Conservation (phyloP, 2,797 vertebrate species). For the Galaxias olidus region DNA sequence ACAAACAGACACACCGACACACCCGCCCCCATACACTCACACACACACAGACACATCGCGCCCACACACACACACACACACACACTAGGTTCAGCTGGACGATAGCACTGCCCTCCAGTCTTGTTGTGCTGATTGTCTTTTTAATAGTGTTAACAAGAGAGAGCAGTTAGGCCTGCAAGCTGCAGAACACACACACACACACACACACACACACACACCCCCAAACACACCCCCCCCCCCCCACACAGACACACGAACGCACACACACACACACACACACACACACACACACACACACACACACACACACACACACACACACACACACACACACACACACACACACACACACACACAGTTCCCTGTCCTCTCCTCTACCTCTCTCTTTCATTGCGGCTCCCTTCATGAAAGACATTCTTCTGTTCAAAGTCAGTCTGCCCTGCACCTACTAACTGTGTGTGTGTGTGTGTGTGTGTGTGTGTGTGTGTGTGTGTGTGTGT, state of each 20-base stretch:
- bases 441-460: conserved; percentile 19
- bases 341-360: conserved; percentile 5
- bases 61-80: no score
- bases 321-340: conserved; percentile 4
- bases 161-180: no score
- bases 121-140: no score
- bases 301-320: conserved; percentile 9
- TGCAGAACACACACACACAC: no score
- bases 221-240: conserved; percentile 8
- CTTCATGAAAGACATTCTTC: conserved; percentile 24
- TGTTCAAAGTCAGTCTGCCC: conserved; percentile 42
- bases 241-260: not conserved
- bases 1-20: no score
- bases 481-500: conserved; percentile 33
- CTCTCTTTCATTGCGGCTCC: no score
- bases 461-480: conserved; percentile 32
- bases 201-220: conserved; percentile 5
- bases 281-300: conserved; percentile 5
- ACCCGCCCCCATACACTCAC: no score
- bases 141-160: no score
- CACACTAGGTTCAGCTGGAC: no score
- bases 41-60: no score
- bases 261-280: conserved; percentile 7
- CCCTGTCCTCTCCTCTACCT: no score
- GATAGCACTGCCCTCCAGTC: no score